These are phyloP conservation scores for Eleginops maclovinus DNA, from an alignment of 2,113 vertebrate species.

Conservation along the genomic window DNA sequence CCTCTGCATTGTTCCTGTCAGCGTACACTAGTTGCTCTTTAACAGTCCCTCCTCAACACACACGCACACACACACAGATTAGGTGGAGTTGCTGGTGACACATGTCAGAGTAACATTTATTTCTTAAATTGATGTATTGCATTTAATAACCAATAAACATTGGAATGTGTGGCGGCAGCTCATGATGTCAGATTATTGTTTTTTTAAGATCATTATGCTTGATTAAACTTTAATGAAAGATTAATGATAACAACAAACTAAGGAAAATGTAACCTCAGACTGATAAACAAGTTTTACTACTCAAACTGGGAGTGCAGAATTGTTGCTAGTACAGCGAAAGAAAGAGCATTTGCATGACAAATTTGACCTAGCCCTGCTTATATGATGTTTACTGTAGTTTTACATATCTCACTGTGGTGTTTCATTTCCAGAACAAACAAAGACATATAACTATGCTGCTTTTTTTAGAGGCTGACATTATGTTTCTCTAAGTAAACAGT, in stretches of 20 bases:
- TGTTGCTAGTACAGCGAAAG: background rate
- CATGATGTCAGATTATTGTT: background rate
- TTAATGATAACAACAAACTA: conserved; percentile 13
- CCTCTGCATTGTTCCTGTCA: conserved; percentile 51
- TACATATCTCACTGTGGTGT: conserved; percentile 23
- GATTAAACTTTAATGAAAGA: conserved; percentile 30
- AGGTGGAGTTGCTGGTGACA: conserved; percentile 29
- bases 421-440: too few relatives aligned
- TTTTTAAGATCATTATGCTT: background rate
- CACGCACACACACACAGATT: conserved; percentile 9
- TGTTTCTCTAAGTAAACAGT: conserved; percentile 45
- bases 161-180: conserved; percentile 26
- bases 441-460: too few relatives aligned
- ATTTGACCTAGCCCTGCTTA: background rate
- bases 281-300: conserved; percentile 21
- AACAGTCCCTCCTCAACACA: conserved; percentile 39
- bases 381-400: conserved; percentile 1
- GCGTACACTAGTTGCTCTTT: conserved; percentile 43
- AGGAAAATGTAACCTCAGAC: background rate
- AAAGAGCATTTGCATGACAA: background rate
- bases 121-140: background rate
- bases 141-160: conserved; percentile 37
- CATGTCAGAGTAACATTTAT: conserved; percentile 1
- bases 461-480: background rate
- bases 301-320: background rate